Percentiles rank a stretch among this genome's conserved stretches.
Conservation (phyloP, 1,140 invertebrate species). For the Polypedilum pembai region DNA sequence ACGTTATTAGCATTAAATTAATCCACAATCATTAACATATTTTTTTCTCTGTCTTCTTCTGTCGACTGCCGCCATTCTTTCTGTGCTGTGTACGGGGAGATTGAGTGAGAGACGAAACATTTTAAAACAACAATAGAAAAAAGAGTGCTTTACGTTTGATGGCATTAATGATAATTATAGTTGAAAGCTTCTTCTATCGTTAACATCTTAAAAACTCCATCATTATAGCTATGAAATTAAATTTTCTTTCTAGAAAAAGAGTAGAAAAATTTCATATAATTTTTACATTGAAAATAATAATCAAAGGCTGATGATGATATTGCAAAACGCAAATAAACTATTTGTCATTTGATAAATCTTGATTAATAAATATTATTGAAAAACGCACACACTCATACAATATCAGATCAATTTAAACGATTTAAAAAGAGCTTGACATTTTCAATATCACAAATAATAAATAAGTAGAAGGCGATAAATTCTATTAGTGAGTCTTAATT, state of each 20-base stretch:
- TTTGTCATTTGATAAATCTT: conserved; percentile 19
- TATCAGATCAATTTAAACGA: conserved; percentile 18
- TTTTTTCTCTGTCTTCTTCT: not conserved
- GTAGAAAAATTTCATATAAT: too few species aligned
- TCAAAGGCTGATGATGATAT: not conserved
- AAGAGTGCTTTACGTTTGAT: conserved; percentile 8
- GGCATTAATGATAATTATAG: conserved; percentile 26
- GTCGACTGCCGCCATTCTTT: not conserved
- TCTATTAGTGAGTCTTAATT: not conserved
- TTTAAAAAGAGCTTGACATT: not conserved
- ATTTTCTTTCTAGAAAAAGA: too few species aligned
- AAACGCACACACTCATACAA: not conserved
- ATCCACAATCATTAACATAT: conserved; percentile 28
- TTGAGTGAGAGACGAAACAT: not conserved
- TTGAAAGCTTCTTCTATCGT: conserved; percentile 21
- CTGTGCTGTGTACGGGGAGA: not conserved
- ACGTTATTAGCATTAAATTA: conserved; percentile 24
- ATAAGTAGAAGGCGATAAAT: not conserved
- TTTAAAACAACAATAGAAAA: conserved; percentile 26
- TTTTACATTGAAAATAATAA: too few species aligned
- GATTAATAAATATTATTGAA: not conserved
- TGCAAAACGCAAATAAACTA: not conserved
- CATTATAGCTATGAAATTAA: too few species aligned
- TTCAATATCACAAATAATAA: not conserved
- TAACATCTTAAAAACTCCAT: conserved; percentile 5